Evolutionary conservation across 2,113 vertebrate species (phyloP), one percentile per base, ranked within the genome.

Genomic region (Pampusana beccarii): DNA sequence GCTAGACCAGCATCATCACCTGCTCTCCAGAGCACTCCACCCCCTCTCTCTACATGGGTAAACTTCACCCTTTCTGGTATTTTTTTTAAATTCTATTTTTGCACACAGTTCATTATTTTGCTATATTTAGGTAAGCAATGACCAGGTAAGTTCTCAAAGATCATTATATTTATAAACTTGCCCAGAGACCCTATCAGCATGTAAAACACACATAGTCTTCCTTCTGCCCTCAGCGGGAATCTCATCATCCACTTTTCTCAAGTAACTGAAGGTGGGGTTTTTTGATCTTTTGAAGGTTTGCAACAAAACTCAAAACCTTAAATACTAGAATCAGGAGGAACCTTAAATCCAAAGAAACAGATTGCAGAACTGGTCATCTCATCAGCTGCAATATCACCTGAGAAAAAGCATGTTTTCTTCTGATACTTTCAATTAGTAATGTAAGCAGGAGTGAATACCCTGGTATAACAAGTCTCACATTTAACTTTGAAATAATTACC

Each of bases 161-260:
- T 86, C 16, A 18, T 38, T 65, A 31, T 21, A 26, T 16, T 80
- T 28, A 5, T 1, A 65, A 54, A 42, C 33, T 46, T 60, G 23
- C 26, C n/a, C 34, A 61, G 40, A 71, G 29, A 67, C 24, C 10
- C 19, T 33, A 19, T 31, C 4, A 88, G 17, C 24, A 34, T 2
- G 4, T 24, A 50, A 58, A 60, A 51, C 14, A 75, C 31, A n/a
- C 4, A 46, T 0, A 0, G 48, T 16, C 21, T 18, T 90, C 25
- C 57, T 70, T 90, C 34, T 62, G 11, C 31, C 53, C 40, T 53
- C 65, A 60, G 15, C 25, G 58, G 28, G 33, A 80, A 79, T 29
- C 44, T 72, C 23, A 8, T 3, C 50, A 58, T 15, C 44, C 23
- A 7, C 9, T 25, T 84, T 74, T 46, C 34, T 58, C 29, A 56